Evolutionary conservation across 2,797 vertebrate species (phyloP).

Genomic region (Labeo calbasu): DNA sequence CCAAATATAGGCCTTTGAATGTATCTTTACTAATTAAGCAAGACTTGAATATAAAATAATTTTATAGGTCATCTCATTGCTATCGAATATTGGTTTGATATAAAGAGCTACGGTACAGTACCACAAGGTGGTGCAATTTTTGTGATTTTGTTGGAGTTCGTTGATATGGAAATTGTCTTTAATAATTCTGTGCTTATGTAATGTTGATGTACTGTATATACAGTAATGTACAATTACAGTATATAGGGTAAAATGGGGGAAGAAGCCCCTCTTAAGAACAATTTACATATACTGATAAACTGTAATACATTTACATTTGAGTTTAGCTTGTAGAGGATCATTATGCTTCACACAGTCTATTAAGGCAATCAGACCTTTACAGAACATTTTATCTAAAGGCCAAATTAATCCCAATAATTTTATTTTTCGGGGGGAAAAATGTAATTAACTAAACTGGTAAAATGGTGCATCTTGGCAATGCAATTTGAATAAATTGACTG

Average conservation of each 20-base stretch:
- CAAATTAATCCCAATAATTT: background rate
- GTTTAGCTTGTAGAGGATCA: background rate
- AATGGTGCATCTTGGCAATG: background rate
- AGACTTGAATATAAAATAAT: background rate
- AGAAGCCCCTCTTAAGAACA: background rate
- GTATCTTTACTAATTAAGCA: background rate
- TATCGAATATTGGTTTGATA: background rate
- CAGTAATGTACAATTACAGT: background rate
- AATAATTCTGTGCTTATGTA: conserved; percentile 23
- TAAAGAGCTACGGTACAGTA: background rate
- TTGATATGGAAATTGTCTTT: conserved; percentile 15
- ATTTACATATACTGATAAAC: background rate
- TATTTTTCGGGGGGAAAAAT: background rate
- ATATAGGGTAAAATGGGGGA: background rate
- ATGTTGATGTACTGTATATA: background rate
- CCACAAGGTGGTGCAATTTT: conserved; percentile 79
- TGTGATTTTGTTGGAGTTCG: conserved; percentile 55
- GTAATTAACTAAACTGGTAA: background rate
- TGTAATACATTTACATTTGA: background rate
- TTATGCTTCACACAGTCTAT: background rate
- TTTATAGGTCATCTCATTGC: background rate
- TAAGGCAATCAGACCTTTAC: background rate
- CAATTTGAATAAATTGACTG: background rate
- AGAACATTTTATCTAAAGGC: background rate
- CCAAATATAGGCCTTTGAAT: background rate